Evolutionary conservation across 2,113 vertebrate species (phyloP).

Genomic region (Tichodroma muraria): DNA sequence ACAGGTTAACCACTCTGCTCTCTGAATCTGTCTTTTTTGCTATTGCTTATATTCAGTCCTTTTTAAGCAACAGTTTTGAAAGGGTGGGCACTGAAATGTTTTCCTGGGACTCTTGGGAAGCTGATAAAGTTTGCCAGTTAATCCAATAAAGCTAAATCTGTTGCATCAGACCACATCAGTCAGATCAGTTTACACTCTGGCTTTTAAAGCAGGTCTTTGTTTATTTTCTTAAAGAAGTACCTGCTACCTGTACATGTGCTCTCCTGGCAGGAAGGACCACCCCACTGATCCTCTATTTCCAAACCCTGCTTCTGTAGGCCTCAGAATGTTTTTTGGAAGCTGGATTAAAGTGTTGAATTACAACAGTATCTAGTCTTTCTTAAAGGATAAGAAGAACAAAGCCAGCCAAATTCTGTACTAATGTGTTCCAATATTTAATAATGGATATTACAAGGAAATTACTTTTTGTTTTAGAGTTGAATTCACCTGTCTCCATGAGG

Average conservation of each 20-base stretch:
- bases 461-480: not conserved
- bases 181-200: slow-evolving; percentile 32
- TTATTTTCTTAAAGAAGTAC: slow-evolving; percentile 45
- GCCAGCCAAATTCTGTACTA: not conserved
- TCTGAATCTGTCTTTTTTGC: not conserved
- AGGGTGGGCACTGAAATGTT: not conserved
- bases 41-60: not conserved
- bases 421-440: not conserved
- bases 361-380: not conserved
- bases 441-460: not conserved
- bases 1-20: not conserved
- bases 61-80: not conserved
- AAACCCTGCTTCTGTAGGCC: not conserved
- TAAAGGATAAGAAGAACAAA: not conserved
- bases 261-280: not conserved
- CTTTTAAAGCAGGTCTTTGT: slow-evolving; percentile 28
- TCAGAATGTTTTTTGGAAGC: not conserved
- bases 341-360: not conserved
- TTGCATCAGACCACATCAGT: slow-evolving; percentile 36
- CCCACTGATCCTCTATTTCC: not conserved
- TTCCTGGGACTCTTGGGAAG: slow-evolving; percentile 13
- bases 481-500: not conserved
- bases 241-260: slow-evolving; percentile 21
- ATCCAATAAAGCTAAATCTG: slow-evolving; percentile 24
- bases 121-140: slow-evolving; percentile 35